Conservation (phyloP, 2,113 vertebrate species). For the Malurus alboscapulatus region DNA sequence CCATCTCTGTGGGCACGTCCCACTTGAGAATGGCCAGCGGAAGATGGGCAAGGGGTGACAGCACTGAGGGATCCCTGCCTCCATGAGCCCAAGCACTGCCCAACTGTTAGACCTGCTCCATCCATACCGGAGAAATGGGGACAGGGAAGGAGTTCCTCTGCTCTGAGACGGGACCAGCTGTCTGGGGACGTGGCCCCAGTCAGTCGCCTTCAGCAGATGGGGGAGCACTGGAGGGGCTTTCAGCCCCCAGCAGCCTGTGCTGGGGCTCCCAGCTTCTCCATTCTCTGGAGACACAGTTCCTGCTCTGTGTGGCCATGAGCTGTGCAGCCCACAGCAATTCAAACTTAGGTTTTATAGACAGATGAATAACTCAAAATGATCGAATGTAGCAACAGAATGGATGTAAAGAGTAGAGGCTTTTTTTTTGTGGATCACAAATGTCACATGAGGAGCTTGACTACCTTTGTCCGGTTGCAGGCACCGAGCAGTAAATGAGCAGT, state of each 20-base stretch:
- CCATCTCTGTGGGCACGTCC: accelerated
- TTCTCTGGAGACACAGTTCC: accelerated
- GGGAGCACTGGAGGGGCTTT: background rate
- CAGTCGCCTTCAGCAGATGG: accelerated
- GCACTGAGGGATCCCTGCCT: background rate
- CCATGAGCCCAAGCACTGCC: background rate
- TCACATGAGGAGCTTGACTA: background rate
- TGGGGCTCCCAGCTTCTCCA: background rate
- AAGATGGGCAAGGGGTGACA: background rate
- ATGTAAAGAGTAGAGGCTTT: background rate
- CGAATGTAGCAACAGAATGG: background rate
- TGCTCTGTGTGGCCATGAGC: background rate
- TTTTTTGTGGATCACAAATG: background rate
- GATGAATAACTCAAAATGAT: background rate
- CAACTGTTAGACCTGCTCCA: background rate
- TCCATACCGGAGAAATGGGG: background rate
- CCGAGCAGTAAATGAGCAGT: background rate
- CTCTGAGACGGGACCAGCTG: background rate
- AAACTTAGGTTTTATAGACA: background rate
- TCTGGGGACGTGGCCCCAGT: background rate
- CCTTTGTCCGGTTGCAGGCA: background rate
- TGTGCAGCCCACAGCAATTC: background rate
- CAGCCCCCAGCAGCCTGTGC: accelerated
- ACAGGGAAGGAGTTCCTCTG: background rate
- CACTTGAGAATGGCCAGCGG: background rate